These are phyloP conservation scores for Cydia strobilella DNA, from an alignment of 1,140 invertebrate genomes.

Conservation along the genomic window DNA sequence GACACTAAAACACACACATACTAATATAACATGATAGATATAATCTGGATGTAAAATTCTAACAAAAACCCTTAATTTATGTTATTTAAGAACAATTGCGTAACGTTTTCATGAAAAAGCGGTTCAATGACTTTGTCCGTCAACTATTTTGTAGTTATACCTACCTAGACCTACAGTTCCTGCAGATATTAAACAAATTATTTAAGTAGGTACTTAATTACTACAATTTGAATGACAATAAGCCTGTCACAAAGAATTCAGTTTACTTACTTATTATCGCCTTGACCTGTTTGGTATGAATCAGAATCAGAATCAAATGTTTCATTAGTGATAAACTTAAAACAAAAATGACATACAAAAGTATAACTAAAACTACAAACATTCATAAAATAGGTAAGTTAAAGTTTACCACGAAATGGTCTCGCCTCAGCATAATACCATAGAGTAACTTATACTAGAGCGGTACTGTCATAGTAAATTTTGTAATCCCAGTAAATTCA, in stretches of 20 bases:
- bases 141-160: not conserved
- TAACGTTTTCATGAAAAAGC: constrained; percentile 8
- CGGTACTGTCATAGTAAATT: too few species aligned
- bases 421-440: too few species aligned
- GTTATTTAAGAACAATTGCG: not conserved
- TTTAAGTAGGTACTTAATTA: not conserved
- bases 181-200: not conserved
- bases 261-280: not conserved
- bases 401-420: too few species aligned
- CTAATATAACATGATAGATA: not conserved
- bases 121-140: constrained; percentile 7
- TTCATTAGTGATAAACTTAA: too few species aligned
- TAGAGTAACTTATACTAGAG: too few species aligned
- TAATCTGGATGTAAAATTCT: not conserved
- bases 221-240: not conserved
- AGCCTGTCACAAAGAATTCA: not conserved
- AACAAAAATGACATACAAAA: too few species aligned
- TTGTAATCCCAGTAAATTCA: too few species aligned
- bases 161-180: too few species aligned
- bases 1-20: not conserved
- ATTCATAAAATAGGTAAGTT: too few species aligned
- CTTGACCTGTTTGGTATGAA: not conserved
- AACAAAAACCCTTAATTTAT: not conserved
- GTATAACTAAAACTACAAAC: too few species aligned
- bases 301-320: too few species aligned